Evolutionary conservation across 2,888 invertebrate species (phyloP).

Genomic region (Siphlonurus alternatus): DNA sequence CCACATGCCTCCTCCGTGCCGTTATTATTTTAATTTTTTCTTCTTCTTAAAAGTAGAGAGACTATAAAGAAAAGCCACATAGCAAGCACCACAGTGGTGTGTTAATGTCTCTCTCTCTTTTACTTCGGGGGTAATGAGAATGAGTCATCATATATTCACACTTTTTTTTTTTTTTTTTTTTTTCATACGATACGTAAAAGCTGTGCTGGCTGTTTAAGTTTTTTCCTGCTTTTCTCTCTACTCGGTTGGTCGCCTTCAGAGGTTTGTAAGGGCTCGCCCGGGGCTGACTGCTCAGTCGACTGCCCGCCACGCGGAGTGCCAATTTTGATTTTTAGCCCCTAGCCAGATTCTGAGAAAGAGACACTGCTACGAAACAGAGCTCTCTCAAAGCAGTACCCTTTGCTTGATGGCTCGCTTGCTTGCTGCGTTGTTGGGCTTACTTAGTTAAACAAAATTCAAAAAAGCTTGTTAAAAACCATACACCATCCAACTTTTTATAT

Average conservation of each 20-base stretch:
- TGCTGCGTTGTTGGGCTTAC: background rate
- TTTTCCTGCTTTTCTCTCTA: too few species aligned
- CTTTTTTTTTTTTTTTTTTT: background rate
- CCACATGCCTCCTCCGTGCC: too few species aligned
- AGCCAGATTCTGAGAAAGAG: background rate
- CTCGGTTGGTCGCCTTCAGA: too few species aligned
- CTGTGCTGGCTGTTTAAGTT: too few species aligned
- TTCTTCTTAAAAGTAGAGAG: background rate
- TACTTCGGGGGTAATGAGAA: background rate
- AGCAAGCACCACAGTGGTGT: background rate
- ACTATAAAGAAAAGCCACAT: background rate
- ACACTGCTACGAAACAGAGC: too few species aligned
- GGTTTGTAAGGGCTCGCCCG: background rate
- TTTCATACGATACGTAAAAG: background rate
- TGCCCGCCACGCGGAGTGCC: background rate
- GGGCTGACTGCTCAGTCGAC: background rate
- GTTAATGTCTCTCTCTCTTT: background rate
- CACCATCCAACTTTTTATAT: background rate
- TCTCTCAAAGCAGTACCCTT: too few species aligned
- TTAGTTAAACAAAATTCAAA: background rate
- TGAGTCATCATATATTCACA: background rate
- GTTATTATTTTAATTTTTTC: background rate
- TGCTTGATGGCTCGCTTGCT: too few species aligned
- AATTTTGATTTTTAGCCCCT: background rate
- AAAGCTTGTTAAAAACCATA: background rate